These are phyloP conservation scores for Drosophila mimica DNA, from an alignment of 2,888 invertebrate genomes.

Conservation along the genomic window DNA sequence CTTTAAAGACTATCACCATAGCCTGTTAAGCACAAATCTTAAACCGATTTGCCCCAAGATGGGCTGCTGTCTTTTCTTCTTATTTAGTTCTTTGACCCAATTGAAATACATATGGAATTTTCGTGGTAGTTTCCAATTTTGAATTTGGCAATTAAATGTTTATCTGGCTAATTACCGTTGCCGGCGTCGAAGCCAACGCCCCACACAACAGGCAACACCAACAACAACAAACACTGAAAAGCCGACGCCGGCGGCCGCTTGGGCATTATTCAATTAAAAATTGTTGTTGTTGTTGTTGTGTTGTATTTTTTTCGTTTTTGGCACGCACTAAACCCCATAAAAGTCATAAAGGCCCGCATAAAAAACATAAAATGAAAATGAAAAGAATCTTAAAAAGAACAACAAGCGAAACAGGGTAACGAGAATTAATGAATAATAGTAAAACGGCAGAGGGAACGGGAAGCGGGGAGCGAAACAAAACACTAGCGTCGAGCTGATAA, in stretches of 20 bases:
- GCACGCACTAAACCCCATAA: slow-evolving; percentile 85
- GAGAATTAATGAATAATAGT: slow-evolving; percentile 62
- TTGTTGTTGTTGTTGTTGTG: slow-evolving; percentile 42
- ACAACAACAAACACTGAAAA: slow-evolving; percentile 46
- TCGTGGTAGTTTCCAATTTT: slow-evolving; percentile 65
- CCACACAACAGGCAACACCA: slow-evolving; percentile 49
- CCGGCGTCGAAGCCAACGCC: slow-evolving; percentile 66
- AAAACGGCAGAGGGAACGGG: slow-evolving; percentile 17
- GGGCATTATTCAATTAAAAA: slow-evolving; percentile 84
- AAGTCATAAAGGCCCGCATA: slow-evolving; percentile 84
- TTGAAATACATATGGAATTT: slow-evolving; percentile 66
- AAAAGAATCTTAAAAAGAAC: slow-evolving; percentile 79
- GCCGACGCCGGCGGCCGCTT: slow-evolving; percentile 54
- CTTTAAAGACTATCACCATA: neutral
- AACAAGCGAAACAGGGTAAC: slow-evolving; percentile 39
- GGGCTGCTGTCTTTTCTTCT: slow-evolving; percentile 8
- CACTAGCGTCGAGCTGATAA: slow-evolving; percentile 26
- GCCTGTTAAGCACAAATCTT: neutral
- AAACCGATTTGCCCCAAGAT: neutral
- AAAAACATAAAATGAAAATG: slow-evolving; percentile 84
- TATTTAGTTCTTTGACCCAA: slow-evolving; percentile 57
- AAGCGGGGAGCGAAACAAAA: neutral
- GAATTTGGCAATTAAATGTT: slow-evolving; percentile 79
- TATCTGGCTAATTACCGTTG: slow-evolving; percentile 74
- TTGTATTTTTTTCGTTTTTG: slow-evolving; percentile 74